A percentile compares a stretch with the other conserved stretches of the same genome.
These are phyloP conservation scores for Drosophila limbata DNA, from an alignment of 2,888 invertebrate species.

Conservation along the genomic window DNA sequence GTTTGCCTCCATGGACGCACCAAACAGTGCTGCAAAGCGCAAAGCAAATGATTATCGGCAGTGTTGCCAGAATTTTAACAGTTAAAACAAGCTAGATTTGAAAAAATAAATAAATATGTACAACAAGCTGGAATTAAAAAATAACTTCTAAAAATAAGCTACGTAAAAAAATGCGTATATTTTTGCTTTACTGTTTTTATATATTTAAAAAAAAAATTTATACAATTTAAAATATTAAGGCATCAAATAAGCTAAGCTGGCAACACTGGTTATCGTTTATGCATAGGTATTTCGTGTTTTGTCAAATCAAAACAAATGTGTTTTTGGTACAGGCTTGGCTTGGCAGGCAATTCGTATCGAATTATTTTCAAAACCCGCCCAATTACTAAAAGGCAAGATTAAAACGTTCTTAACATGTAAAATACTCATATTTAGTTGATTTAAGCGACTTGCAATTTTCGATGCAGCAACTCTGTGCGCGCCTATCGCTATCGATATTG, in stretches of 20 bases:
- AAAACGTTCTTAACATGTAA: background rate
- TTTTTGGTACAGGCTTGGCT: background rate
- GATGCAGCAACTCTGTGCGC: constrained; percentile 37
- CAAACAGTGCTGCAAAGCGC: constrained; percentile 11
- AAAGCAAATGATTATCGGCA: background rate
- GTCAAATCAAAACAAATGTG: background rate
- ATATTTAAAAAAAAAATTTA: no score
- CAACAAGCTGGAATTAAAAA: background rate
- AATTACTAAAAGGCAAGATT: background rate
- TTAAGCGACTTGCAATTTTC: background rate
- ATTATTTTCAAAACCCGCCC: background rate
- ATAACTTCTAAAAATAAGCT: background rate
- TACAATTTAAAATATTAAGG: background rate
- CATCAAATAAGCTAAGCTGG: background rate
- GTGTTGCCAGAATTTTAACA: background rate
- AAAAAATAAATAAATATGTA: no score
- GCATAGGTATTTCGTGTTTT: background rate
- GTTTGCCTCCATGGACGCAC: constrained; percentile 12
- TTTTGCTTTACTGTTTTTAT: background rate
- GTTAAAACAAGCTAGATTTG: background rate
- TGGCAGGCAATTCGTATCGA: background rate
- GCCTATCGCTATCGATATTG: constrained; percentile 27
- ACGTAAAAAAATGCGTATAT: background rate
- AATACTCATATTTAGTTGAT: background rate
- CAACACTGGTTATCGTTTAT: background rate